Base-by-base conservation (phyloP, 2,888 invertebrate species). In the Synanthedon formicaeformis region DNA sequence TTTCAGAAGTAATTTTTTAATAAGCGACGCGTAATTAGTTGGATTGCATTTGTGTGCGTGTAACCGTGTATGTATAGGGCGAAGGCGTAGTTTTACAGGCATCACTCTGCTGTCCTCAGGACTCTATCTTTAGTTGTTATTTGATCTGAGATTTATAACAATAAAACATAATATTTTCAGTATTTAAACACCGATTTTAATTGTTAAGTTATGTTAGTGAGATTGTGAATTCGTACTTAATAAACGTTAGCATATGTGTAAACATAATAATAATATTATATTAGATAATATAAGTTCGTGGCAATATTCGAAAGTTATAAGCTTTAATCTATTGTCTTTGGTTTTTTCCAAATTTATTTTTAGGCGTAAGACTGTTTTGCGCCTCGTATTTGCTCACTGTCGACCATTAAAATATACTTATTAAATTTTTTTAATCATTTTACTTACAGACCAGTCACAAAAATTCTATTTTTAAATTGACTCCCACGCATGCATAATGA, bases 301-400 rank as follows among this genome's bases (percentile, higher is more conserved):
- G 79, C 78, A 78, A 80, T 79, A 79, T 73, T 64, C 66, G 68
- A 70, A 64, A 57, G 56, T 60, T 51, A 11, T 76, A 74, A 78
- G 78, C 75, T 79, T 79, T 78, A 78, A 75, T 34, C 23, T 18
- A 8, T 49, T 41, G 13, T 5, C 41, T 18, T 55, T 60, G 10
- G 10, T 10, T 34, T 78, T n/a, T 73, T 81, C 75, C 76, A 77
- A 67, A 60, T 61, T 61, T 62, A 56, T 57, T 57, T 55, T 64
- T 69, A 68, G 73, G 78, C 73, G 70, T 76, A 75, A 74, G 34
- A 34, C 34, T 34, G 2, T 34, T 34, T 34, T 34, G 10, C 34
- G 34, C 10, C 34, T 34, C 34, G 34, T 34, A 34, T 34, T 34
- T 34, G 34, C 34, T 34, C 34, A 34, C 34, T 34, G 34, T 34